A percentile compares a stretch with the other conserved stretches of the same genome.
These are phyloP conservation scores for Wasmannia auropunctata DNA, from an alignment of 1,140 invertebrate genomes.

Conservation along the genomic window DNA sequence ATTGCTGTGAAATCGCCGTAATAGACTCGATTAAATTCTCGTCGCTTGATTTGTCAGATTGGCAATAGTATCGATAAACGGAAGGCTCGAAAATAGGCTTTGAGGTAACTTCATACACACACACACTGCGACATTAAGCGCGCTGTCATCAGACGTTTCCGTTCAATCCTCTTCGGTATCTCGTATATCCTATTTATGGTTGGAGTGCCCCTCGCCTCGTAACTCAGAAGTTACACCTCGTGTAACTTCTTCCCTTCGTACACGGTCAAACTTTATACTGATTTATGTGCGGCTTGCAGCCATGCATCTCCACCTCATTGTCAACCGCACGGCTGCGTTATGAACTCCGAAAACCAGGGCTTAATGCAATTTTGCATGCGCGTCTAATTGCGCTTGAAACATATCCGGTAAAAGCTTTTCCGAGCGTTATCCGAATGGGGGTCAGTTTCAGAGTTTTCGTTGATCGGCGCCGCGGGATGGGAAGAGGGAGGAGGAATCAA, in stretches of 20 bases:
- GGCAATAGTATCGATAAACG: not conserved
- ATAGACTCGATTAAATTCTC: not conserved
- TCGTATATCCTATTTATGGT: slow-evolving; percentile 43
- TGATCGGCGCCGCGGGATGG: not conserved
- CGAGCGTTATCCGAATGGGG: not conserved
- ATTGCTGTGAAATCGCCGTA: not conserved
- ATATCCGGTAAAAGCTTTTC: not conserved
- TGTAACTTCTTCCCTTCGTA: slow-evolving; percentile 34
- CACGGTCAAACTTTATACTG: slow-evolving; percentile 39
- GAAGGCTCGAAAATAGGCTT: not conserved
- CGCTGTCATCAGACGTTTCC: not conserved
- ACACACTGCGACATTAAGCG: not conserved
- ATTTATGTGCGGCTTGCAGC: slow-evolving; percentile 39
- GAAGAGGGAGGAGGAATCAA: no score
- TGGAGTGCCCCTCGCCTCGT: slow-evolving; percentile 1
- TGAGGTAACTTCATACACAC: no score
- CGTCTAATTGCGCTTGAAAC: not conserved
- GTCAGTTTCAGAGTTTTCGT: not conserved
- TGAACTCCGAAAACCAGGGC: slow-evolving; percentile 11
- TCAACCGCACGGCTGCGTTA: slow-evolving; percentile 28
- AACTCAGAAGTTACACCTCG: slow-evolving; percentile 37
- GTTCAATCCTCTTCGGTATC: slow-evolving; percentile 29
- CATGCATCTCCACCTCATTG: slow-evolving; percentile 26
- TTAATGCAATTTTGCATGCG: slow-evolving; percentile 6
- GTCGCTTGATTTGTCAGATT: not conserved